These are phyloP conservation scores for Herminia tarsipennalis DNA, from an alignment of 2,888 invertebrate genomes.

Conservation along the genomic window DNA sequence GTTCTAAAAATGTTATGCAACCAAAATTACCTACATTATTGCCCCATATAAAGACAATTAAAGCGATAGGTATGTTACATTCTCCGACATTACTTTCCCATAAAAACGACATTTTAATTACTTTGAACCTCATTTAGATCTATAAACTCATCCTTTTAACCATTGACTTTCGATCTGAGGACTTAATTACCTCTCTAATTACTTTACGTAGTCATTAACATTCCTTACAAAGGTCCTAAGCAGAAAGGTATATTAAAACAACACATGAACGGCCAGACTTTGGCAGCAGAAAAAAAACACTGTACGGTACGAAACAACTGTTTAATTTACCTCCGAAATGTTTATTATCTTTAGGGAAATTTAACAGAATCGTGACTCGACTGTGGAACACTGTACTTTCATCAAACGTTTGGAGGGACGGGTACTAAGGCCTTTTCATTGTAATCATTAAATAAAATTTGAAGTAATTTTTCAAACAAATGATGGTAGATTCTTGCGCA, in stretches of 20 bases:
- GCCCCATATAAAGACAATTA: no score
- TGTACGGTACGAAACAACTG: conserved; percentile 58
- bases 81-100: no score
- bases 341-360: conserved; percentile 82
- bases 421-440: conserved; percentile 53
- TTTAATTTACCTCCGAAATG: conserved; percentile 75
- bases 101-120: conserved; percentile 2
- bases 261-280: conserved; percentile 27
- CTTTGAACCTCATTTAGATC: not conserved
- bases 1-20: no score
- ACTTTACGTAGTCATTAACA: conserved; percentile 31
- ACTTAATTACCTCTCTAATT: conserved; percentile 31
- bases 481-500: conserved; percentile 16
- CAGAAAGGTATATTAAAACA: conserved; percentile 35
- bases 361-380: conserved; percentile 72
- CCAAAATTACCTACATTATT: no score
- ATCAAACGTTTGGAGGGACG: conserved; percentile 50
- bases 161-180: conserved; percentile 24
- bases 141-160: conserved; percentile 19
- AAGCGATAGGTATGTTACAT: no score
- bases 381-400: conserved; percentile 62
- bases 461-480: conserved; percentile 40
- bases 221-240: conserved; percentile 22
- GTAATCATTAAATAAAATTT: conserved; percentile 57
- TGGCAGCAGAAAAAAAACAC: conserved; percentile 35